Evolutionary conservation across 2,113 vertebrate genomes (phyloP).

Genomic region (Cyanocitta stelleri): DNA sequence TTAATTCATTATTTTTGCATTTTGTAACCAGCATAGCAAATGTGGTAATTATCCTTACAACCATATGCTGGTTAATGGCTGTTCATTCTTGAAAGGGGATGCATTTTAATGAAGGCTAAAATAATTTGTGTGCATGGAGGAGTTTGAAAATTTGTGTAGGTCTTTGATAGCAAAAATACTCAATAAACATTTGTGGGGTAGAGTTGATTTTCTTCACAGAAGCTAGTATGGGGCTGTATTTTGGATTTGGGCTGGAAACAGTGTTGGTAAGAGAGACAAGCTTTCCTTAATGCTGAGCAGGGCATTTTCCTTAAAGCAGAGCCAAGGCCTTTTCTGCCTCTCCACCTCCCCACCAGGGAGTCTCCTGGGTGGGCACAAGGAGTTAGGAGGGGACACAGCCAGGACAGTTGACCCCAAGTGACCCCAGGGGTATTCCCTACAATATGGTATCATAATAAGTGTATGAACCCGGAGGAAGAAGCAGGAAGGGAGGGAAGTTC

Average conservation of each 20-base stretch:
- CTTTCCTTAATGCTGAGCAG: neutral
- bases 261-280: neutral
- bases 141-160: neutral
- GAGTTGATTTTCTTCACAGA: neutral
- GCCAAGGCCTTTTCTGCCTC: neutral
- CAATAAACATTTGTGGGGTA: neutral
- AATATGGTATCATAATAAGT: rapidly evolving
- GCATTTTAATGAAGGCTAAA: neutral
- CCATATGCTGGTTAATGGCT: neutral
- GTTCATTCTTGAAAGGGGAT: neutral
- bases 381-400: neutral
- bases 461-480: neutral
- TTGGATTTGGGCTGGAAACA: neutral
- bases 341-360: neutral
- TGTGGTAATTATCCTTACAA: neutral
- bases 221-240: neutral
- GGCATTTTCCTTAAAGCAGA: too few species aligned
- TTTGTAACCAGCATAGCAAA: neutral
- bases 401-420: neutral
- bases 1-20: neutral
- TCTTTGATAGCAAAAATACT: neutral
- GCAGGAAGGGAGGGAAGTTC: neutral
- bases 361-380: neutral
- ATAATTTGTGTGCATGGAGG: neutral
- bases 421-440: too few species aligned